phyloP scores from a whole-genome alignment of 2,113 vertebrate genomes.

The Grantiella picta region DNA sequence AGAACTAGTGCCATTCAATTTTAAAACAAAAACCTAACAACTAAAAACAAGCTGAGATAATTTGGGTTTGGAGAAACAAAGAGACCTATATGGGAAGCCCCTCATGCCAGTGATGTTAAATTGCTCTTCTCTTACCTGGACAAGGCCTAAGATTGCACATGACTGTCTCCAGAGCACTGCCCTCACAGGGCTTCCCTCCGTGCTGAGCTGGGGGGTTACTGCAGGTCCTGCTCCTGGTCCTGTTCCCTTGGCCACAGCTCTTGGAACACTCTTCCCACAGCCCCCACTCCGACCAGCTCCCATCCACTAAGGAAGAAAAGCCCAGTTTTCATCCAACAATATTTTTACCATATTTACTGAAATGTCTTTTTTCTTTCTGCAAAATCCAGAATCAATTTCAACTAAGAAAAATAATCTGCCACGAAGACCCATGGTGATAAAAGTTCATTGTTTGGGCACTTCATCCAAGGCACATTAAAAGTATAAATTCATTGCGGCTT shows the following conservation, averaged over 20 bases:
- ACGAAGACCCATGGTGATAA: accelerated
- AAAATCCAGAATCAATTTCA: background rate
- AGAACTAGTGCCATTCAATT: background rate
- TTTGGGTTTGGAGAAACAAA: background rate
- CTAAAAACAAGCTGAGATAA: background rate
- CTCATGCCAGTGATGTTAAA: background rate
- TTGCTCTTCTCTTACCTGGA: slow-evolving; percentile 77
- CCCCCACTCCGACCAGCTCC: slow-evolving; percentile 91
- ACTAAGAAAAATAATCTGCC: background rate
- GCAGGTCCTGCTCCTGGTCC: slow-evolving; percentile 86
- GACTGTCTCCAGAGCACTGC: slow-evolving; percentile 80
- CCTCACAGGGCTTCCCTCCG: slow-evolving; percentile 82
- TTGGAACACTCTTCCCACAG: slow-evolving; percentile 92
- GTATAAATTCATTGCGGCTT: background rate
- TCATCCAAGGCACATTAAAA: background rate
- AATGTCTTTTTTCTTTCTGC: background rate
- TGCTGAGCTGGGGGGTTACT: slow-evolving; percentile 82
- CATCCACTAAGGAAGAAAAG: slow-evolving; percentile 80
- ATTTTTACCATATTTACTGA: accelerated
- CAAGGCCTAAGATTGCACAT: slow-evolving; percentile 87
- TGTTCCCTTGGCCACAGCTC: slow-evolving; percentile 90
- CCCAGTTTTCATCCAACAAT: background rate
- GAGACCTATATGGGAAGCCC: background rate
- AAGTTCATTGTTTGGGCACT: background rate
- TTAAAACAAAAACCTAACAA: background rate